Base-by-base conservation (phyloP, 2,888 invertebrate species). In the Aphodius sticticus region DNA sequence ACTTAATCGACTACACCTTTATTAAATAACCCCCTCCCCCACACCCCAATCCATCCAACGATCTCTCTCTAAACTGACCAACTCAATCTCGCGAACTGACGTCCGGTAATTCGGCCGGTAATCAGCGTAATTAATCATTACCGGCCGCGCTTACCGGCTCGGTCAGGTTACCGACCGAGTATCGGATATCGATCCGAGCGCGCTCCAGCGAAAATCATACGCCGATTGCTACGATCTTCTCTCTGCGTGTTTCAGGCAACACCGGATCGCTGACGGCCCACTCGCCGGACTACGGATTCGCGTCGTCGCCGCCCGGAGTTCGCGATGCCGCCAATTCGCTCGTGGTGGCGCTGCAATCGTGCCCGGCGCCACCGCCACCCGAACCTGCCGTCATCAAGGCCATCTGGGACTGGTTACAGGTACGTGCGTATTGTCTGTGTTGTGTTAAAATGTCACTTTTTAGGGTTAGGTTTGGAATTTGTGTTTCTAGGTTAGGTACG, bases 381-480 rank as follows among this genome's bases (percentile, higher is more conserved):
- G 94, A 94, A 88, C 91, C 92, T 86, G 91, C 92, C 84, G 92
- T 93, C 77, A 91, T 92, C 83, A 93, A 93, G 87, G 91, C 93
- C 81, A 92, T 95, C 82, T 88, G 94, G 79, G 90, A 93, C 78
- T 95, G 95, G 95, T 90, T 95, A 83, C 88, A 89, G 88, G 89
- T 89, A 83, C 85, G 84, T 80, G 53, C 12, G 9, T 53, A 53
- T 7, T 5, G 12, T 53, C 26, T 26, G 3, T 26, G 26, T 26
- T 26, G 26, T 26, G 26, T 26, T 26, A 3, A 26, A 3, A 2
- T 26, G 26, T 26, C 26, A 26, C 26, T 26, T 26, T 26, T 26
- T 26, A 26, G 26, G 26, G 26, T 26, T 26, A 26, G 26, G 26
- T 26, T 26, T 26, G 26, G 26, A 26, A 26, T 26, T 26, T 26